phyloP scores from a whole-genome alignment of 2,888 invertebrate genomes.

The Pandemis heparana region DNA sequence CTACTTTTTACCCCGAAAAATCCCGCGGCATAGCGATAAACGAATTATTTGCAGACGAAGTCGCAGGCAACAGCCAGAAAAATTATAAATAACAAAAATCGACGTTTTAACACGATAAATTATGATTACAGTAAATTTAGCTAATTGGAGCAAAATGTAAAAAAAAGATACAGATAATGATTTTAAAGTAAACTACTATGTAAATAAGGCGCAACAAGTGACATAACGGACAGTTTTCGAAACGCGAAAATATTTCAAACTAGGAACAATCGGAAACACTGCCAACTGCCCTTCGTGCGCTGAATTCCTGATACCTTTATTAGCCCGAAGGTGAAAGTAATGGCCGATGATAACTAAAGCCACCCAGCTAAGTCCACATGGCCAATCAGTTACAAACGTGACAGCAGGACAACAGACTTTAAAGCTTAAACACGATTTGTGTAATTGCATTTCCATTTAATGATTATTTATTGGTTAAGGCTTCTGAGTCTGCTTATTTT shows the following conservation, averaged over 20 bases:
- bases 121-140: too few species aligned
- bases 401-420: conserved; percentile 25
- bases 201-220: neutral
- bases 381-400: conserved; percentile 51
- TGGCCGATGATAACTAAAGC: conserved; percentile 52
- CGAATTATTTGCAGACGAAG: too few species aligned
- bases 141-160: too few species aligned
- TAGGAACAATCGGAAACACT: conserved; percentile 59
- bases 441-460: conserved; percentile 26
- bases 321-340: conserved; percentile 70
- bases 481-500: neutral
- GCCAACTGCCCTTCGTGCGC: conserved; percentile 60
- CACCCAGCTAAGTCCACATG: conserved; percentile 52
- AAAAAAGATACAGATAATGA: too few species aligned
- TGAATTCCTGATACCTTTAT: conserved; percentile 59
- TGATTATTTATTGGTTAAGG: conserved; percentile 8
- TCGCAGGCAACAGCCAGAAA: too few species aligned
- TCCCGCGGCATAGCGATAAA: too few species aligned
- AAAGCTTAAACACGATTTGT: conserved; percentile 5
- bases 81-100: too few species aligned
- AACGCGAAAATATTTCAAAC: conserved; percentile 61
- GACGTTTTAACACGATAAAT: too few species aligned
- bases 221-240: conserved; percentile 49
- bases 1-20: too few species aligned
- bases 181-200: neutral